Evolutionary conservation across 2,113 vertebrate species (phyloP).

Genomic region (Aldabrachelys gigantea): DNA sequence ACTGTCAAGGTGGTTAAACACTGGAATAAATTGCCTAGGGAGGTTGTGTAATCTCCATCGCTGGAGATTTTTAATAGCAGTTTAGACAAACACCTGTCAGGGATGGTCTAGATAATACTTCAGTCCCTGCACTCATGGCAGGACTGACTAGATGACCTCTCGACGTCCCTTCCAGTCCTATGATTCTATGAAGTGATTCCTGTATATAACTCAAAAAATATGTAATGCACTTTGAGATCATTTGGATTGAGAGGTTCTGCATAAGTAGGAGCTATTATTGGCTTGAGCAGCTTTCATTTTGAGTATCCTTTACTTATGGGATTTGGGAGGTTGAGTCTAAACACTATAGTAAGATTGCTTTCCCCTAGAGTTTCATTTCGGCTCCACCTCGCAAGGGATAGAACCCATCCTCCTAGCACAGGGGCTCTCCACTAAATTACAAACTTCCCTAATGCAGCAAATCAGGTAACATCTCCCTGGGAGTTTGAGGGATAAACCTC

Average conservation of each 20-base stretch:
- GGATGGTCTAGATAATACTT: too few species aligned
- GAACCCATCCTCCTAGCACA: neutral
- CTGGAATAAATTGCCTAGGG: too few species aligned
- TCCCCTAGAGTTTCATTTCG: neutral
- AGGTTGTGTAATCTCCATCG: too few species aligned
- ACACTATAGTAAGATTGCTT: neutral
- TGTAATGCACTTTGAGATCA: rapidly evolving
- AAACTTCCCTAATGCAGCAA: neutral
- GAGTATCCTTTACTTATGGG: neutral
- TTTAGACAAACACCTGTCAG: too few species aligned
- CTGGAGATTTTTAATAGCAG: too few species aligned
- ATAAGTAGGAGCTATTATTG: rapidly evolving
- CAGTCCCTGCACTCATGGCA: too few species aligned
- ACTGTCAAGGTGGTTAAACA: too few species aligned
- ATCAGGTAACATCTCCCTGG: neutral
- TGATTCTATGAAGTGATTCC: neutral
- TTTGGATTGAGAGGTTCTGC: neutral
- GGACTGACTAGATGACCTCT: too few species aligned
- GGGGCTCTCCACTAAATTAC: neutral
- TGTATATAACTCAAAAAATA: neutral
- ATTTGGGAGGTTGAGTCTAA: neutral
- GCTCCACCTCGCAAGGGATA: neutral
- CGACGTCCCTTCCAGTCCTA: too few species aligned
- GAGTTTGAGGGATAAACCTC: neutral
- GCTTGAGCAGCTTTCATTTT: neutral